Evolutionary conservation across 2,113 vertebrate species (phyloP).

Genomic region (Hypomesus transpacificus): DNA sequence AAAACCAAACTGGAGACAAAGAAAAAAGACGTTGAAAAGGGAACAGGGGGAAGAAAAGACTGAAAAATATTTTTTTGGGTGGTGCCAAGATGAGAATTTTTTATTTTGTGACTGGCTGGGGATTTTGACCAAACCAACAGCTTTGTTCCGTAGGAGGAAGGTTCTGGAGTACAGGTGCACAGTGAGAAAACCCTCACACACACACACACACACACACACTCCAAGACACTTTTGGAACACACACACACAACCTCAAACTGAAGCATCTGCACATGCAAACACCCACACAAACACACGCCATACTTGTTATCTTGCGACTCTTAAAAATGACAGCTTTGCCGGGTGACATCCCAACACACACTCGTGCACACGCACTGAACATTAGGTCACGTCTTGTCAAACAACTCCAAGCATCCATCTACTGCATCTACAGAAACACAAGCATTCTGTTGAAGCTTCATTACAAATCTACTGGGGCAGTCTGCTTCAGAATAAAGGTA

Average conservation of each 20-base stretch:
- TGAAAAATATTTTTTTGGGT: conserved; percentile 49
- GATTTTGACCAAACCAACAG: conserved; percentile 7
- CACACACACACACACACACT: conserved; percentile 5
- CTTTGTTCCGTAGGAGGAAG: too few species aligned
- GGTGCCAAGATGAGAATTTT: conserved; percentile 43
- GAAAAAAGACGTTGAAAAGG: conserved; percentile 34
- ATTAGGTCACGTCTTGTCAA: conserved; percentile 11
- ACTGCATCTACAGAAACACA: neutral
- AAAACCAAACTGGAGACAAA: conserved; percentile 61
- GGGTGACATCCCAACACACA: neutral
- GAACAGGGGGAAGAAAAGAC: conserved; percentile 24
- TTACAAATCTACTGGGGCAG: neutral
- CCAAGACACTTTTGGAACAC: neutral
- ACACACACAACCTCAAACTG: conserved; percentile 4
- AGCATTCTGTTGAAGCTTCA: neutral
- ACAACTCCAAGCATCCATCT: conserved; percentile 14
- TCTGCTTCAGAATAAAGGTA: neutral
- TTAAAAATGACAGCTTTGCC: neutral
- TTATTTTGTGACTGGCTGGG: conserved; percentile 57
- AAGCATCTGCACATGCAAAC: neutral
- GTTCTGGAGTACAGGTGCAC: conserved; percentile 16
- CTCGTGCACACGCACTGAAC: conserved; percentile 8
- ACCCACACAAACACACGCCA: conserved; percentile 10
- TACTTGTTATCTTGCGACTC: neutral
- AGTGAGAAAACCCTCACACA: conserved; percentile 3